A percentile compares a stretch with the other conserved stretches of the same genome.
These are phyloP conservation scores for Piprites chloris DNA, from an alignment of 2,113 vertebrate species.

Conservation along the genomic window DNA sequence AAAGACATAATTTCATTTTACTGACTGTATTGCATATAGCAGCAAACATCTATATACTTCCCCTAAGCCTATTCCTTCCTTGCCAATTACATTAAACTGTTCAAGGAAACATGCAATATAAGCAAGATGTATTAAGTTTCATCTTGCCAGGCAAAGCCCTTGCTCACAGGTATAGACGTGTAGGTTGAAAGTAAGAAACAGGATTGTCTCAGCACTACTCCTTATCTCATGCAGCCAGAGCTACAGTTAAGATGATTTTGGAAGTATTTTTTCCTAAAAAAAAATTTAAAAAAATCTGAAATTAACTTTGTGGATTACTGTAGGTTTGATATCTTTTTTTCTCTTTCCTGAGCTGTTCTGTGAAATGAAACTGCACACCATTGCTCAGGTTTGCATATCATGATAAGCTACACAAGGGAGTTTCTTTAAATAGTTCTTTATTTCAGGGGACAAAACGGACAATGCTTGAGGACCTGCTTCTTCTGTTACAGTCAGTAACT, in stretches of 20 bases:
- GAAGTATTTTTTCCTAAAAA: background rate
- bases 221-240: constrained; percentile 40
- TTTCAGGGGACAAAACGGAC: background rate
- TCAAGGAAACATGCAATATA: background rate
- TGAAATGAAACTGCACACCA: background rate
- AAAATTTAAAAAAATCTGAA: constrained; percentile 22
- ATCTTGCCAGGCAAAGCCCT: background rate
- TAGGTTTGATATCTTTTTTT: background rate
- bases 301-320: background rate
- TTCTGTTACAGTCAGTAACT: background rate
- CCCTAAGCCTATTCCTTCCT: background rate
- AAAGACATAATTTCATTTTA: background rate
- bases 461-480: background rate
- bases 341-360: background rate
- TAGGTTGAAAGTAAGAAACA: constrained; percentile 19
- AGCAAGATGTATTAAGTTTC: background rate
- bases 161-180: background rate
- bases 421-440: background rate
- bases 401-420: background rate
- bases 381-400: background rate
- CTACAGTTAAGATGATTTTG: constrained; percentile 9
- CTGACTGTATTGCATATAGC: background rate
- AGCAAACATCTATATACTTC: background rate
- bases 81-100: background rate
- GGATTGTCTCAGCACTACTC: background rate